phyloP scores from a whole-genome alignment of 1,140 invertebrate species.

The Oppia nitens region DNA sequence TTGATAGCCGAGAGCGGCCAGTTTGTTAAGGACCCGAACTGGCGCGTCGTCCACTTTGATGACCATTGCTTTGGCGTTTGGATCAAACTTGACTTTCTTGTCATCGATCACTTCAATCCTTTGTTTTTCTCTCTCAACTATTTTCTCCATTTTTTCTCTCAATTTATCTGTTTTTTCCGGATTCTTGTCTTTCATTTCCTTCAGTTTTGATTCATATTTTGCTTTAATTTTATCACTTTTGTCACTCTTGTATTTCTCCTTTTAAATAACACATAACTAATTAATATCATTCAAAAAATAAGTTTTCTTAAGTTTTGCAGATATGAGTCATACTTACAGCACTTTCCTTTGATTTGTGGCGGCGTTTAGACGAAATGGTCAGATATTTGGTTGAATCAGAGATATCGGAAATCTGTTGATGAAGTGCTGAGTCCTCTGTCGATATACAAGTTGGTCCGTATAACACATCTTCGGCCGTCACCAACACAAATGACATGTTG shows the following conservation, averaged over 20 bases:
- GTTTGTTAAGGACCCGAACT: slow-evolving; percentile 6
- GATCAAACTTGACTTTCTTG: slow-evolving; percentile 12
- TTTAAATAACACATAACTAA: too few species aligned
- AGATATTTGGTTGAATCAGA: background rate
- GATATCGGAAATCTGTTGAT: slow-evolving; percentile 3
- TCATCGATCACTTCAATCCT: slow-evolving; percentile 4
- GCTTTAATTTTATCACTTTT: slow-evolving; percentile 5
- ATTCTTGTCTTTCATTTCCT: slow-evolving; percentile 1
- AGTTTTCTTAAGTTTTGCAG: background rate
- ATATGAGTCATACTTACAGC: background rate
- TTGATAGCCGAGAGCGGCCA: slow-evolving; percentile 2
- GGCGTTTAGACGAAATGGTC: slow-evolving; percentile 3
- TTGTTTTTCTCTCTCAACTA: slow-evolving; percentile 6
- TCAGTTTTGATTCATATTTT: slow-evolving; percentile 8
- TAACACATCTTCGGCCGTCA: background rate
- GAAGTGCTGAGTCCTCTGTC: slow-evolving; percentile 10
- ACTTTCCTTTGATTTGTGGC: background rate
- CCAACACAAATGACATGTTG: slow-evolving; percentile 10
- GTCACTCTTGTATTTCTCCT: slow-evolving; percentile 7
- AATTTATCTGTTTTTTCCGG: slow-evolving; percentile 9
- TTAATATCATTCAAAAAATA: background rate
- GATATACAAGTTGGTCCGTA: slow-evolving; percentile 9
- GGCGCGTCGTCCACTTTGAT: slow-evolving; percentile 13
- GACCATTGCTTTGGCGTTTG: slow-evolving; percentile 5
- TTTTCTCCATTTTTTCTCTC: slow-evolving; percentile 8